These are phyloP conservation scores for Poeciliopsis occidentalis DNA, from an alignment of 2,113 vertebrate species.

Conservation along the genomic window DNA sequence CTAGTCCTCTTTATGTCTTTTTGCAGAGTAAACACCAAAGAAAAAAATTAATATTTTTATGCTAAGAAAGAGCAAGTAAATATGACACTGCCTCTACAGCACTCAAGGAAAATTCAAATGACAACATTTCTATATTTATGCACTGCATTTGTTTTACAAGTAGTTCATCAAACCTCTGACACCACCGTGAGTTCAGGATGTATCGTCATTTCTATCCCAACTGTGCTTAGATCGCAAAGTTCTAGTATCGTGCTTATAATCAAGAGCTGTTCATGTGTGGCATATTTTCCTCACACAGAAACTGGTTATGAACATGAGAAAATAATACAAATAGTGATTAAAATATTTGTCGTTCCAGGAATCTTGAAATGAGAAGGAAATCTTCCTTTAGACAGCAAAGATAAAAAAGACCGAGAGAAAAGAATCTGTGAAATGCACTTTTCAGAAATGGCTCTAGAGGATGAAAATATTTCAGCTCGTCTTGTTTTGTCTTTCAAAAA, in stretches of 20 bases:
- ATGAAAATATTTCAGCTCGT: slow-evolving; percentile 42
- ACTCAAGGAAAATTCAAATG: neutral
- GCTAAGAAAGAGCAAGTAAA: slow-evolving; percentile 12
- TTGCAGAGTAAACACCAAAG: slow-evolving; percentile 37
- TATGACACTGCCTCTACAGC: slow-evolving; percentile 4
- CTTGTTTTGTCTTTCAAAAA: slow-evolving; percentile 30
- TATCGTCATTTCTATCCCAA: slow-evolving; percentile 42
- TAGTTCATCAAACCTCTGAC: too few species aligned
- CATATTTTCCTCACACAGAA: slow-evolving; percentile 14
- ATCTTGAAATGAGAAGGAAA: slow-evolving; percentile 41
- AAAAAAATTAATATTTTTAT: slow-evolving; percentile 3
- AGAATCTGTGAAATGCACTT: slow-evolving; percentile 45
- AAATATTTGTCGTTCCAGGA: slow-evolving; percentile 7
- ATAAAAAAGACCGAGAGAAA: slow-evolving; percentile 35
- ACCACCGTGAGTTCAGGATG: neutral
- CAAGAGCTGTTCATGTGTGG: slow-evolving; percentile 42
- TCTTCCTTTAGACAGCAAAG: slow-evolving; percentile 3
- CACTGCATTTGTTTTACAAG: neutral
- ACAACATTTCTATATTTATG: neutral
- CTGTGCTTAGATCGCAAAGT: slow-evolving; percentile 44
- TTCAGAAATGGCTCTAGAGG: slow-evolving; percentile 25
- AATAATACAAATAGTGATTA: slow-evolving; percentile 20
- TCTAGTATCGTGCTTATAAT: slow-evolving; percentile 50
- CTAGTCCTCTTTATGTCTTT: slow-evolving; percentile 24
- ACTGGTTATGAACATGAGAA: slow-evolving; percentile 18